Percentiles rank a stretch among this genome's conserved stretches.
Evolutionary conservation across 2,888 invertebrate species (phyloP).

Genomic region (Arenicola marina): DNA sequence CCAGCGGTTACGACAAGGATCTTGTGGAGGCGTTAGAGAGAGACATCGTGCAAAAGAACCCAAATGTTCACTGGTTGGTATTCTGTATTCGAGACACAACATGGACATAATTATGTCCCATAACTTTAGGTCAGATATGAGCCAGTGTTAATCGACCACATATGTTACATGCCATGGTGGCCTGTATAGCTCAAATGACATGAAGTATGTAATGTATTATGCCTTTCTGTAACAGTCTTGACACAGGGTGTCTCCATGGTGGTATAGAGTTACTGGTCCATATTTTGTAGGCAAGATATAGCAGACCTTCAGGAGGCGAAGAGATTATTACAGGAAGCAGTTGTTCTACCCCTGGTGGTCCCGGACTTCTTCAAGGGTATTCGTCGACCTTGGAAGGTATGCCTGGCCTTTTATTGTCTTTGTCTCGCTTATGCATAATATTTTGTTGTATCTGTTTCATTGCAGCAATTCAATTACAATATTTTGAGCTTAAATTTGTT

Average conservation of each 20-base stretch:
- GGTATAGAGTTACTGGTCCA: neutral
- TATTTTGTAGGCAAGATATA: constrained; percentile 59
- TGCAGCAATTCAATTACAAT: too few species aligned
- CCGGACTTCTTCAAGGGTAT: constrained; percentile 98
- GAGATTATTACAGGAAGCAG: constrained; percentile 90
- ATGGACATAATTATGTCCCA: neutral
- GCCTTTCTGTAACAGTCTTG: too few species aligned
- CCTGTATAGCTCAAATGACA: too few species aligned
- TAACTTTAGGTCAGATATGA: too few species aligned
- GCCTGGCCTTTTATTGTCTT: neutral
- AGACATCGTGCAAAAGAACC: constrained; percentile 96
- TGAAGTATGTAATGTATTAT: too few species aligned
- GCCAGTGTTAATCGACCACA: too few species aligned
- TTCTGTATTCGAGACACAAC: too few species aligned
- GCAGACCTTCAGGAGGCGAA: constrained; percentile 64
- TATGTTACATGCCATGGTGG: neutral
- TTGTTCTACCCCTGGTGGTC: constrained; percentile 96
- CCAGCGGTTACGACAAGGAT: constrained; percentile 82
- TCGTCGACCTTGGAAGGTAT: constrained; percentile 89
- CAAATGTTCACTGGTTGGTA: constrained; percentile 93
- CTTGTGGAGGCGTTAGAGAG: constrained; percentile 92
- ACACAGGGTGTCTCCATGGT: too few species aligned
- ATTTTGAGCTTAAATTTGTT: too few species aligned
- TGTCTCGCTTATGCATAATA: neutral
- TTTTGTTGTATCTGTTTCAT: neutral